phyloP scores from a whole-genome alignment of 2,888 invertebrate species.

The Thecophora atra region DNA sequence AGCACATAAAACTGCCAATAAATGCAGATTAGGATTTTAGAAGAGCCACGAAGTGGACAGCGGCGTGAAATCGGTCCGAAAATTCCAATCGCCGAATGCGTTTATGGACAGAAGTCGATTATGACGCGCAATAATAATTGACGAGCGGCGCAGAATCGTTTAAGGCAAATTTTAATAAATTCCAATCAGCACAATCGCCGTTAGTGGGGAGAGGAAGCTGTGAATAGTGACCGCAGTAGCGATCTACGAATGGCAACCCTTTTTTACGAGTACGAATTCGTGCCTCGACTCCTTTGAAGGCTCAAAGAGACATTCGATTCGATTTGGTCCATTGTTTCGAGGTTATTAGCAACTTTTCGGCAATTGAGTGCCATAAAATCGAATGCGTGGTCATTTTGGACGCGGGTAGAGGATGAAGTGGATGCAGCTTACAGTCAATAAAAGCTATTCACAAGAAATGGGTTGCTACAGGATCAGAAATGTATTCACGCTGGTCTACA shows the following conservation, averaged over 20 bases:
- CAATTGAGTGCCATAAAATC: constrained; percentile 30
- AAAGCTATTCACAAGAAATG: background rate
- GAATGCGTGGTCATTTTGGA: constrained; percentile 20
- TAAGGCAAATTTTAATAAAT: constrained; percentile 30
- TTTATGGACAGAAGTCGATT: constrained; percentile 50
- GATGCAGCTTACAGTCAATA: background rate
- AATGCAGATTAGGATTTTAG: constrained; percentile 56
- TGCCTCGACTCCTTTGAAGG: constrained; percentile 12
- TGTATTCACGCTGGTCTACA: too few species aligned
- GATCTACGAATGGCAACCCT: constrained; percentile 16
- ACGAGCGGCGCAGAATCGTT: background rate
- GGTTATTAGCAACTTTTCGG: constrained; percentile 31
- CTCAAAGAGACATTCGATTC: constrained; percentile 31
- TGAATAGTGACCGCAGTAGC: too few species aligned
- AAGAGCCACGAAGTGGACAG: too few species aligned
- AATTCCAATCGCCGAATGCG: constrained; percentile 20
- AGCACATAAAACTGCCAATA: constrained; percentile 60
- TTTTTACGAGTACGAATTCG: constrained; percentile 21
- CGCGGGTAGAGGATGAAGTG: background rate
- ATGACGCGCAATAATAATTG: constrained; percentile 39
- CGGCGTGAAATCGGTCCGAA: background rate
- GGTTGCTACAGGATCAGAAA: too few species aligned
- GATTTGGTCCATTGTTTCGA: constrained; percentile 30
- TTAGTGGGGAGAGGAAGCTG: background rate
- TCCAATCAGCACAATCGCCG: constrained; percentile 31